These are phyloP conservation scores for Eudasyphora cyanicolor DNA, from an alignment of 2,888 invertebrate species.

Conservation along the genomic window DNA sequence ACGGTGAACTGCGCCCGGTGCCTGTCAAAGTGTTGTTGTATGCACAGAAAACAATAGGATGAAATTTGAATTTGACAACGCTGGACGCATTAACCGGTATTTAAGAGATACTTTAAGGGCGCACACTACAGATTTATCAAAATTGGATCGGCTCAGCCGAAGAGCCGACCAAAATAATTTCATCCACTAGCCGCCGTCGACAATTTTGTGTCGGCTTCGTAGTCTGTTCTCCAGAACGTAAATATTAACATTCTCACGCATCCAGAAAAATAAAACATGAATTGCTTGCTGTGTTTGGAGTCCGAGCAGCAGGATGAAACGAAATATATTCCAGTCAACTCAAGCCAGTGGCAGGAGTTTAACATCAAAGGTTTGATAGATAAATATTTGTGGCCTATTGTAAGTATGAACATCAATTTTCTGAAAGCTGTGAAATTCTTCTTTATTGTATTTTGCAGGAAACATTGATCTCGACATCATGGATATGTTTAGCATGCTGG, in stretches of 20 bases:
- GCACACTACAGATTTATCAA: no score
- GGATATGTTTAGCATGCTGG: conserved; percentile 72
- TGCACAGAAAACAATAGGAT: no score
- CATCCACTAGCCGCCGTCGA: no score
- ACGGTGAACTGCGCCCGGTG: no score
- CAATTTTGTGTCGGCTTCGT: no score
- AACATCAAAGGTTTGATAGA: conserved; percentile 30
- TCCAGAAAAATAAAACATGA: background rate
- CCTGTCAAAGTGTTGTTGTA: no score
- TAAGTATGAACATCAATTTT: conserved; percentile 21
- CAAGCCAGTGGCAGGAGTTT: conserved; percentile 28
- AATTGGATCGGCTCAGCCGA: no score
- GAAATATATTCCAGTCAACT: conserved; percentile 16
- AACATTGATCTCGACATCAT: background rate
- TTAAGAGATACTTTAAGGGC: no score
- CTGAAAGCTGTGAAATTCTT: background rate
- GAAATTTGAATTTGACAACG: no score
- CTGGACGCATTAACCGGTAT: no score
- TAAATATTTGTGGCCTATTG: conserved; percentile 51
- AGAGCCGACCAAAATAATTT: no score
- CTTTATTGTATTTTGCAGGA: background rate
- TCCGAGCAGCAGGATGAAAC: background rate
- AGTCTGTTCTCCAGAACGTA: background rate
- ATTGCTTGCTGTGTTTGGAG: conserved; percentile 29
- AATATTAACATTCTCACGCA: background rate